phyloP scores from a whole-genome alignment of 2,113 vertebrate species.

The Scomber colias region DNA sequence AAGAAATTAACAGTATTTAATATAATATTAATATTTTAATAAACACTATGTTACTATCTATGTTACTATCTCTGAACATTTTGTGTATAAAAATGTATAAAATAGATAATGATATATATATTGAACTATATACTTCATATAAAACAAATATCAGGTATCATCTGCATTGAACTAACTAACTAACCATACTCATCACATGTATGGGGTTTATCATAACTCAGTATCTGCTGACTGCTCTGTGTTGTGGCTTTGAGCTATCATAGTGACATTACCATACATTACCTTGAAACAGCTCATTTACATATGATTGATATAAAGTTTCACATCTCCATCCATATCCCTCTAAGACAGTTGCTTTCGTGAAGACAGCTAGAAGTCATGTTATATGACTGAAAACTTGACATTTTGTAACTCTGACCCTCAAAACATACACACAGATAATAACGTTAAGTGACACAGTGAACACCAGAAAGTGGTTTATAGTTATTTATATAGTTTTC shows the following conservation, averaged over 20 bases:
- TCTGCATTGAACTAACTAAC: too few relatives aligned
- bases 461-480: neutral
- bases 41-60: neutral
- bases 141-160: too few relatives aligned
- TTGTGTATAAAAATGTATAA: too few relatives aligned
- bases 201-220: too few relatives aligned
- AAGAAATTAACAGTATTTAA: too few relatives aligned
- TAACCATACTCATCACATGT: too few relatives aligned
- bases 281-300: too few relatives aligned
- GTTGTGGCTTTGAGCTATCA: neutral
- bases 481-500: neutral
- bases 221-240: accelerated
- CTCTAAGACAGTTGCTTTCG: neutral
- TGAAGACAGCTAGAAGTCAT: neutral
- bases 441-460: neutral
- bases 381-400: neutral
- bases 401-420: too few relatives aligned
- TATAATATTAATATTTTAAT: too few relatives aligned
- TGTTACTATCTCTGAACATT: neutral
- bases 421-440: too few relatives aligned
- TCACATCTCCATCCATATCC: neutral
- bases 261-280: neutral
- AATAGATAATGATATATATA: too few relatives aligned
- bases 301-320: neutral
- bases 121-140: too few relatives aligned